Percentiles rank a stretch among this genome's conserved stretches.
Conservation (phyloP, 2,113 vertebrate species). For the Syrmaticus mikado region DNA sequence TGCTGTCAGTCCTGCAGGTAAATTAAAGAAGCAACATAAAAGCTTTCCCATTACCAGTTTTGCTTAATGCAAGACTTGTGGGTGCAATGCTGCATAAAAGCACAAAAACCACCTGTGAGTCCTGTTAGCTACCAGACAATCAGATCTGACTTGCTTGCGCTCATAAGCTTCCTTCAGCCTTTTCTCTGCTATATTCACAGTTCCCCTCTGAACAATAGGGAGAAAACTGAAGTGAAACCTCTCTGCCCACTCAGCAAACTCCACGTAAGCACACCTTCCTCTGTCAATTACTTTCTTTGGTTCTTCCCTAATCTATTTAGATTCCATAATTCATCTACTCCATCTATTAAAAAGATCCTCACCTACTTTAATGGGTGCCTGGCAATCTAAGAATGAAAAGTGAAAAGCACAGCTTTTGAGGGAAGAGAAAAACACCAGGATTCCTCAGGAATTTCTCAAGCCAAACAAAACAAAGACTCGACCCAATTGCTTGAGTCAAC, state of each 20-base stretch:
- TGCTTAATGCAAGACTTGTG: slow-evolving; percentile 7
- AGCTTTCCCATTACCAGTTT: slow-evolving; percentile 4
- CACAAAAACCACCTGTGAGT: slow-evolving; percentile 10
- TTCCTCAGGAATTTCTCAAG: not conserved
- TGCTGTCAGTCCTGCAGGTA: slow-evolving; percentile 15
- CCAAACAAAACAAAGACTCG: slow-evolving; percentile 26
- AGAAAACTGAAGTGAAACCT: not conserved
- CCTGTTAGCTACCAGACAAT: not conserved
- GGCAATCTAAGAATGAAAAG: not conserved
- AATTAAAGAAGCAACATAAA: slow-evolving; percentile 34
- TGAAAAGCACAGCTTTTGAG: not conserved
- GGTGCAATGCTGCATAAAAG: slow-evolving; percentile 29
- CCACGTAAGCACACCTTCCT: not conserved
- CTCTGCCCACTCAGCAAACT: slow-evolving; percentile 39
- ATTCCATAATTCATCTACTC: not conserved
- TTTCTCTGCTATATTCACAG: not conserved
- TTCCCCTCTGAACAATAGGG: not conserved
- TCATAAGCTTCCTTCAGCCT: not conserved
- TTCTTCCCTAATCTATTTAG: not conserved
- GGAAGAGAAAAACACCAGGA: not conserved
- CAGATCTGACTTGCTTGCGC: not conserved
- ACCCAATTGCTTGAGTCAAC: slow-evolving; percentile 31
- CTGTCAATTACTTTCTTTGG: not conserved
- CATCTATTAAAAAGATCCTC: not conserved
- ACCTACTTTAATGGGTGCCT: not conserved